Conservation (phyloP, 2,113 vertebrate genomes). For the Otus sunia region DNA sequence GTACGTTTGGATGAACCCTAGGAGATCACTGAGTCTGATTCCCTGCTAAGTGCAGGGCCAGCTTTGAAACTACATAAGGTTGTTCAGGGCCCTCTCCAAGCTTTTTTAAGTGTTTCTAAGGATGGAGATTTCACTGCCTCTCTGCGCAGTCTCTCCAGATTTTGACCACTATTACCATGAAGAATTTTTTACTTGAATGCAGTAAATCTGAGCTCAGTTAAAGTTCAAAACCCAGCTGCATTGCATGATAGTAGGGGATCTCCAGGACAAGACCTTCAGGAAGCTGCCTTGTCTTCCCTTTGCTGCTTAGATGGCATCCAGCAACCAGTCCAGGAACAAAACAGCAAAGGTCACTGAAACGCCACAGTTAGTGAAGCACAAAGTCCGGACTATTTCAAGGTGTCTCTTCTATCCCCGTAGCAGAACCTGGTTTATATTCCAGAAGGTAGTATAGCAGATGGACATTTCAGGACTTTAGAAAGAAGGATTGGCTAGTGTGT, state of each 20-base stretch:
- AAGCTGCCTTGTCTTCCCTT: neutral
- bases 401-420: neutral
- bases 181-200: neutral
- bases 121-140: neutral
- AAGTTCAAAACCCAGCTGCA: fast-evolving
- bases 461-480: neutral
- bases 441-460: neutral
- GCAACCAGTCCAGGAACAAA: neutral
- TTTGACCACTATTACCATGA: neutral
- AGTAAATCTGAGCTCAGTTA: neutral
- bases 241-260: neutral
- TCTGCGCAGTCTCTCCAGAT: neutral
- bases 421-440: neutral
- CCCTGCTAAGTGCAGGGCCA: neutral
- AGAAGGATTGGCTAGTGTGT: neutral
- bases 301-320: neutral
- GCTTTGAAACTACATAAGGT: neutral
- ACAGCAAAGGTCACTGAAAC: neutral
- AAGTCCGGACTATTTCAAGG: neutral
- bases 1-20: neutral
- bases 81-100: neutral
- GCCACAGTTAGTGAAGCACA: neutral
- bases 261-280: neutral
- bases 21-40: neutral
- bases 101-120: neutral